Evolutionary conservation across 2,113 vertebrate genomes (phyloP).

Genomic region (Uropsilus gracilis): DNA sequence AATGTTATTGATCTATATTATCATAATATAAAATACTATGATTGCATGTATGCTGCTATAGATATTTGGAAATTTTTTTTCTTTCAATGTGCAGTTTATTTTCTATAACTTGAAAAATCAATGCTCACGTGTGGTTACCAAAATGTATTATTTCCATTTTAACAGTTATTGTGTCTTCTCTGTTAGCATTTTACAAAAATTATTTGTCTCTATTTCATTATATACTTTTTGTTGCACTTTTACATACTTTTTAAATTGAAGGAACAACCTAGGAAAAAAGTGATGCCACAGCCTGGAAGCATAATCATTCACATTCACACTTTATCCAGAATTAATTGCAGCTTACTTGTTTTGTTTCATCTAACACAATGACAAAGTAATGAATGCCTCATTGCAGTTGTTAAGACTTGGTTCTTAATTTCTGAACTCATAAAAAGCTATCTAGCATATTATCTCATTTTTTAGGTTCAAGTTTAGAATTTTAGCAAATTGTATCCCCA

Average conservation of each 20-base stretch:
- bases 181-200: conserved; percentile 81
- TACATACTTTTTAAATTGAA: conserved; percentile 82
- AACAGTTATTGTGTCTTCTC: conserved; percentile 82
- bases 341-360: conserved; percentile 82
- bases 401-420: conserved; percentile 80
- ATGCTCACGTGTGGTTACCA: conserved; percentile 76
- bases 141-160: conserved; percentile 80
- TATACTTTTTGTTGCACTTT: conserved; percentile 83
- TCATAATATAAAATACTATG: conserved; percentile 41
- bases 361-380: conserved; percentile 79
- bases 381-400: conserved; percentile 79
- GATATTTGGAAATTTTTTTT: conserved; percentile 55
- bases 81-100: conserved; percentile 67
- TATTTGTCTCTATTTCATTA: conserved; percentile 81
- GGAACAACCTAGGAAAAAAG: conserved; percentile 83
- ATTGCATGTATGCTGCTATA: conserved; percentile 49
- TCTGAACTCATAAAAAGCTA: conserved; percentile 60
- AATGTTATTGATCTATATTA: conserved; percentile 32
- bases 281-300: conserved; percentile 78
- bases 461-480: conserved; percentile 66
- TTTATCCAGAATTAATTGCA: conserved; percentile 81
- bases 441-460: conserved; percentile 71
- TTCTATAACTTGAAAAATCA: conserved; percentile 81
- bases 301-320: conserved; percentile 81
- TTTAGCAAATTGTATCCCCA: conserved; percentile 60